Evolutionary conservation across 37 sponge, comb jelly and placozoan species (phyloP), one percentile per base, ranked within the genome.

Genomic region (Spongilla lacustris): DNA sequence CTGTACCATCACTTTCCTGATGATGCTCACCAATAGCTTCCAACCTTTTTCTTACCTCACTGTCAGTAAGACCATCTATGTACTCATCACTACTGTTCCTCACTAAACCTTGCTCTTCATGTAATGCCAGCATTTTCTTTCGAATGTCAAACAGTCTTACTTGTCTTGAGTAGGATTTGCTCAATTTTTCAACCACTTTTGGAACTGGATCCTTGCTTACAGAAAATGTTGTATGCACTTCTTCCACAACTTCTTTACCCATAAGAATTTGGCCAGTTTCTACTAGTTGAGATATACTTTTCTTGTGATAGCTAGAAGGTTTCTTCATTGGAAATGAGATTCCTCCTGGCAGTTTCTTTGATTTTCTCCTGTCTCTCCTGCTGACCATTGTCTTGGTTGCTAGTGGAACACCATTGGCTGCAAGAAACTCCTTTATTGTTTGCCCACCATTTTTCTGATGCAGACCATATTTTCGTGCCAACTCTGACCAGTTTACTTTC

Each of bases 241-340:
- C 36, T 19, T 19, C 71, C n/a, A 81, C 82, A 17, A 81, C 72
- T 70, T 81, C 72, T 24, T 81, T n/a, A 33, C 82, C 82, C 14
- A 81, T 31, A 26, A 35, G 46, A 17, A 69, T 35, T 46, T 81
- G 71, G 22, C 82, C 82, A n/a, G 72, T n/a, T 11, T 36, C 22
- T 19, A 70, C 70, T 71, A 70, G 69, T 21, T 81, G 25, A 19
- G 36, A 37, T 36, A 81, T 25, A 71, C 70, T 81, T 22, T 81
- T 23, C 46, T 70, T 81, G 22, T 81, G 35, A n/a, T 71, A 31
- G 28, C 34, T 38, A 12, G 70, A 71, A 70, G 82, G 48, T 34
- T 66, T 25, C 34, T 28, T 36, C 82, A 81, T 81, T 37, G 82
- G 82, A 70, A 81, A 81, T 69, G 82, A 70, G 35, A 36, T n/a